Evolutionary conservation across 30 jellyfish, hydroid and myxozoan genomes (phyloP).

Genomic region (Cassiopea xamachana): DNA sequence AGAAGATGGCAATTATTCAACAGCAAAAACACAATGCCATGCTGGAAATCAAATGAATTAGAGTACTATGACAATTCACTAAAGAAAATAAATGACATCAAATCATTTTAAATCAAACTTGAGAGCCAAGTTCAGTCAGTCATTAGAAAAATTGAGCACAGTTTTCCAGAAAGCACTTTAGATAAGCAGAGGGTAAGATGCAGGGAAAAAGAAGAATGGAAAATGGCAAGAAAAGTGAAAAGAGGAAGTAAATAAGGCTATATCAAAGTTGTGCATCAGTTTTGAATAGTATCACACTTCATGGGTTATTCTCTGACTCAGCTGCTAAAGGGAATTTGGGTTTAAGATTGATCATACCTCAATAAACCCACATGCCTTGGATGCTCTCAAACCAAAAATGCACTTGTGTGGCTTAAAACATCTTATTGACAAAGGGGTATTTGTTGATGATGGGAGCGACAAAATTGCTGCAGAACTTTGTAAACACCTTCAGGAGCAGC

Average conservation of each 20-base stretch:
- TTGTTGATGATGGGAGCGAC: not conserved
- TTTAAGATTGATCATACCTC: slow-evolving; percentile 21
- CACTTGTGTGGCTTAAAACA: slow-evolving; percentile 30
- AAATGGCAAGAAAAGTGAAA: slow-evolving; percentile 20
- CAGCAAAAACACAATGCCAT: slow-evolving; percentile 16
- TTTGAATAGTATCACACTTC: not conserved
- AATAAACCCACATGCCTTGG: slow-evolving; percentile 25
- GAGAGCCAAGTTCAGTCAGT: slow-evolving; percentile 24
- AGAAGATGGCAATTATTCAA: slow-evolving; percentile 15
- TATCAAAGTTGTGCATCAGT: slow-evolving; percentile 11
- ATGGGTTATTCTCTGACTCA: not conserved
- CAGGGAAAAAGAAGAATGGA: slow-evolving; percentile 33
- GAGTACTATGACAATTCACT: slow-evolving; percentile 13
- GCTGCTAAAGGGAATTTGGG: slow-evolving; percentile 10
- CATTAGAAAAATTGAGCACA: not conserved
- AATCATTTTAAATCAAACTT: slow-evolving; percentile 16
- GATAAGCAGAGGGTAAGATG: slow-evolving; percentile 5
- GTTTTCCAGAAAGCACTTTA: slow-evolving; percentile 1
- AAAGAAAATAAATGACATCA: slow-evolving; percentile 10
- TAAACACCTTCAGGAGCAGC: slow-evolving; percentile 40
- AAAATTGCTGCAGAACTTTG: slow-evolving; percentile 15
- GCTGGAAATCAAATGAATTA: slow-evolving; percentile 25
- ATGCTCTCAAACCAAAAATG: slow-evolving; percentile 36
- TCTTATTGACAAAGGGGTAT: slow-evolving; percentile 4
- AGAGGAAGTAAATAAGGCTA: slow-evolving; percentile 29